A percentile compares a stretch with the other conserved stretches of the same genome.
Evolutionary conservation across 2,113 vertebrate species (phyloP).

Genomic region (Hippocampus comes): DNA sequence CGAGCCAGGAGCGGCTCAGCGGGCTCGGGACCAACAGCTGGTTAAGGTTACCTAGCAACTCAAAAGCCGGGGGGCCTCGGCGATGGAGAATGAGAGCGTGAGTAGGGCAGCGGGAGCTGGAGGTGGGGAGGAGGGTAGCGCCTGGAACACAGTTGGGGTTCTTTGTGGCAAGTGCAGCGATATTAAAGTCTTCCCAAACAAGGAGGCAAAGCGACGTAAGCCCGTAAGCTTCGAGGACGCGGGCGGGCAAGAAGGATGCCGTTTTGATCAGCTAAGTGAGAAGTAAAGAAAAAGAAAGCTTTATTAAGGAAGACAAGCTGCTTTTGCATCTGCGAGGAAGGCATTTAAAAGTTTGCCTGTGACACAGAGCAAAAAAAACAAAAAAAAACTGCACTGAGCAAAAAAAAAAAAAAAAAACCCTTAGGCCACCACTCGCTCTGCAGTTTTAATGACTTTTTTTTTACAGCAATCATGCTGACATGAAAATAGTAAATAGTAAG

Average conservation of each 20-base stretch:
- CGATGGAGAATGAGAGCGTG: constrained; percentile 29
- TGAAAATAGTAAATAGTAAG: no score
- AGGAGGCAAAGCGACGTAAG: background rate
- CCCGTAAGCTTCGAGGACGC: background rate
- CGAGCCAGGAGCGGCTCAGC: constrained; percentile 54
- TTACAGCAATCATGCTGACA: no score
- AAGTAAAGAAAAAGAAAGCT: background rate
- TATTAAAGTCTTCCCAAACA: constrained; percentile 25
- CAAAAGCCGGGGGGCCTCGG: constrained; percentile 57
- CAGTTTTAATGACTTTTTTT: no score
- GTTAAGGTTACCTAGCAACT: constrained; percentile 76
- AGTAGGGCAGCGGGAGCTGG: background rate
- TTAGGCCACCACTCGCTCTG: no score
- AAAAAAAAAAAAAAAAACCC: no score
- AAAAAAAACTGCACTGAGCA: no score
- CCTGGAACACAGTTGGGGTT: constrained; percentile 10
- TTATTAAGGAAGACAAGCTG: background rate
- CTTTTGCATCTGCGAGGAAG: background rate
- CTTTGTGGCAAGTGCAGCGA: constrained; percentile 48
- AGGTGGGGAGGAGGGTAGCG: constrained; percentile 9
- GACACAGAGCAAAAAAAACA: no score
- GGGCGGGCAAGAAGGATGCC: background rate
- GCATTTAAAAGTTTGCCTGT: background rate
- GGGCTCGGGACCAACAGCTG: constrained; percentile 70
- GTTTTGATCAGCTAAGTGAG: background rate